Base-by-base conservation (phyloP, 1,140 invertebrate genomes). In the Eueides isabella region DNA sequence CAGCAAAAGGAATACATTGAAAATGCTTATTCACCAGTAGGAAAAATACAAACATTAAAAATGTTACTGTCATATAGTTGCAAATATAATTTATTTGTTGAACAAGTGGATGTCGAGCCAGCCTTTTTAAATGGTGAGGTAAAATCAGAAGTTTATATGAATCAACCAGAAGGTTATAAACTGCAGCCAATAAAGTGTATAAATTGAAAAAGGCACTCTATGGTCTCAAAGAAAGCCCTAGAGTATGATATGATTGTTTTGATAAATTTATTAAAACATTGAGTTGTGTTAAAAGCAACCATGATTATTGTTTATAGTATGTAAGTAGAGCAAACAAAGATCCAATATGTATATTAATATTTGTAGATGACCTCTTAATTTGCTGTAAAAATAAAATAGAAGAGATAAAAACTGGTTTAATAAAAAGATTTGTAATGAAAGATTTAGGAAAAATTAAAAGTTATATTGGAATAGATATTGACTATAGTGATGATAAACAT, bases 61-160 rank as follows among this genome's bases (percentile, higher is more conserved):
- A 55, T 80, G 23, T 72, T 86, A 74, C 74, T 86, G n/a, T 79
- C 30, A n/a, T n/a, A n/a, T n/a, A n/a, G n/a, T n/a, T n/a, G n/a
- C n/a, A n/a, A n/a, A n/a, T n/a, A n/a, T n/a, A n/a, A n/a, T 55
- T 61, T 70, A 62, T 14, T 19, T 26, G 61, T 75, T 33, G 14
- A 76, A 14, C 86, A 92, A 71, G 83, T 92, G 76, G 91, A 94
- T 84, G 84, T 31, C 7, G 31, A 31, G 7, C 3, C 31, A 31
- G 31, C 31, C 7, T 80, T 82, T 71, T 72, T 93, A 65, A 89
- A 93, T 81, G 85, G 84, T 29, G n/a, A 84, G 30, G 69, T 93
- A 64, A 79, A 85, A 9, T 89, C 92, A 67, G 85, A 89, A 79
- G 78, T 93, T 9, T 92, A 85, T 80, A 85, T 93, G 84, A 76